phyloP scores from a whole-genome alignment of 2,113 vertebrate species.

The Lophius piscatorius region DNA sequence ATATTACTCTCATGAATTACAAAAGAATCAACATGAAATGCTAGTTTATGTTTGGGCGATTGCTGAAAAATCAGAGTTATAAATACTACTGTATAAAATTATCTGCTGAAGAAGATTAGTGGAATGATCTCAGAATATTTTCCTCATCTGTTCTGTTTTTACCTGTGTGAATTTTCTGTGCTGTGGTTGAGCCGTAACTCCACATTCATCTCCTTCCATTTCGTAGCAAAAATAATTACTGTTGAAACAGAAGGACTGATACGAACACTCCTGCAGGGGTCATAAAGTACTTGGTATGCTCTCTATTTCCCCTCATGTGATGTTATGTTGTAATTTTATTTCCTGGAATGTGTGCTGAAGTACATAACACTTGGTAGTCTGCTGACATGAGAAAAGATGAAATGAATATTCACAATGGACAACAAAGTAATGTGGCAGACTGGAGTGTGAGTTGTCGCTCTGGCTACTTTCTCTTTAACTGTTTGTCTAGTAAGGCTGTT shows the following conservation, averaged over 20 bases:
- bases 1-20: constrained; percentile 7
- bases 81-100: constrained; percentile 60
- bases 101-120: constrained; percentile 48
- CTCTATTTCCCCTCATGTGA: constrained; percentile 69
- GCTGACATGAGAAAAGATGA: constrained; percentile 54
- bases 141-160: constrained; percentile 23
- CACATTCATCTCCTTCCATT: constrained; percentile 29
- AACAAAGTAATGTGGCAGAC: constrained; percentile 42
- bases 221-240: constrained; percentile 46
- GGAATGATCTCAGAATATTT: constrained; percentile 60
- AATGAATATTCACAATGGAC: constrained; percentile 67
- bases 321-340: constrained; percentile 55
- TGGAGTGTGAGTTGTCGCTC: constrained; percentile 67
- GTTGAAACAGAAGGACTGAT: constrained; percentile 49
- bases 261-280: constrained; percentile 51
- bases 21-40: constrained; percentile 36
- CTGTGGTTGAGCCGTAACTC: constrained; percentile 72
- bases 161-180: constrained; percentile 65
- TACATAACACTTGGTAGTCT: constrained; percentile 68
- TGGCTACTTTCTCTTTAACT: constrained; percentile 77
- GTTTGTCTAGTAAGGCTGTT: constrained; percentile 84
- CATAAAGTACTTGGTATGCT: constrained; percentile 65
- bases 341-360: constrained; percentile 70
- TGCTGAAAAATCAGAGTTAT: constrained; percentile 16
- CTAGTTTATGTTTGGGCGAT: constrained; percentile 28